A percentile compares a stretch with the other conserved stretches of the same genome.
phyloP scores from a whole-genome alignment of 2,797 vertebrate species.

The Amphiprion clarkii region DNA sequence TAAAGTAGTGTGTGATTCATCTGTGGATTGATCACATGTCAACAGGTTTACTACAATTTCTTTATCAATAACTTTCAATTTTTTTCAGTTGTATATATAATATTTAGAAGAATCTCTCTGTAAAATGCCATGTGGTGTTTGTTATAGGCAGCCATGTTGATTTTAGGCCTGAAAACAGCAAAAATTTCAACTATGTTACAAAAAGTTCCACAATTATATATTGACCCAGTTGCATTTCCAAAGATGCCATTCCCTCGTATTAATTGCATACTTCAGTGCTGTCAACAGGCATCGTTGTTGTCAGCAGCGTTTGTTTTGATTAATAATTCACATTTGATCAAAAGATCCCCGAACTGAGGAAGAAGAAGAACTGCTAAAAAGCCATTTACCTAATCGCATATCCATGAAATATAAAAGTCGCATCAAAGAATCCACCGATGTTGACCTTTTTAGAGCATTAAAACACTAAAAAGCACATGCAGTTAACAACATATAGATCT shows the following conservation, averaged over 20 bases:
- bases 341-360: background rate
- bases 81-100: too few species aligned
- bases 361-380: background rate
- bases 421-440: background rate
- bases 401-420: background rate
- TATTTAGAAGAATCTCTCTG: too few species aligned
- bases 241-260: conserved; percentile 18
- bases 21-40: too few species aligned
- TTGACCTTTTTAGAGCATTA: background rate
- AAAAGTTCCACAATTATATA: too few species aligned
- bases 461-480: background rate
- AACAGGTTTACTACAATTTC: too few species aligned
- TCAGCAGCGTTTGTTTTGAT: conserved; percentile 13
- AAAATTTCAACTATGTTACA: too few species aligned
- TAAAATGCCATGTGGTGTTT: too few species aligned
- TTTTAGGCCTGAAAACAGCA: too few species aligned
- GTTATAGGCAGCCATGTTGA: too few species aligned
- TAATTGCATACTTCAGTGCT: conserved; percentile 18
- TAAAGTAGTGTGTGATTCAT: too few species aligned
- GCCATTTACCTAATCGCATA: background rate
- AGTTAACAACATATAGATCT: background rate
- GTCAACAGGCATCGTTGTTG: conserved; percentile 18
- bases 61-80: too few species aligned
- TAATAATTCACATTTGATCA: background rate
- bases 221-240: background rate